These are phyloP conservation scores for Chaetophractus vellerosus DNA, from an alignment of 2,797 vertebrate genomes.

Conservation along the genomic window DNA sequence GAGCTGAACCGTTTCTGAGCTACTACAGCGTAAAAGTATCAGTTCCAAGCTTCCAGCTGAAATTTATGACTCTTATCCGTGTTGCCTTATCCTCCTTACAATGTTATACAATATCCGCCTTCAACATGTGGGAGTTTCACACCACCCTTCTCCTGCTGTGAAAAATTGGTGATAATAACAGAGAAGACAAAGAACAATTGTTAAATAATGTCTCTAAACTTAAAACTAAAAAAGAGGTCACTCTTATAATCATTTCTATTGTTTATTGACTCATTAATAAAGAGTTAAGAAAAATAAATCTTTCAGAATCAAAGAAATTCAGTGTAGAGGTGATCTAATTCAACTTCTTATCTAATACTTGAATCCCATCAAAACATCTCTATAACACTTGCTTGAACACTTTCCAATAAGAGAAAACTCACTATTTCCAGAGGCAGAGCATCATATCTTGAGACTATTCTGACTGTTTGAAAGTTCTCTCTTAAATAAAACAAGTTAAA, in stretches of 20 bases:
- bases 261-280: neutral
- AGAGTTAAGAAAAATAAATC: slow-evolving; percentile 36
- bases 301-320: slow-evolving; percentile 58
- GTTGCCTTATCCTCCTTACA: slow-evolving; percentile 51
- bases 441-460: neutral
- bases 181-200: slow-evolving; percentile 66
- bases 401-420: neutral
- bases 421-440: neutral
- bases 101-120: slow-evolving; percentile 47
- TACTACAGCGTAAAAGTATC: neutral
- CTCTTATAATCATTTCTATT: slow-evolving; percentile 55
- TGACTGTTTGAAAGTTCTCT: neutral
- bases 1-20: slow-evolving; percentile 56
- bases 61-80: slow-evolving; percentile 41
- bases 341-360: neutral
- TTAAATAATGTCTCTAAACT: slow-evolving; percentile 76
- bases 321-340: neutral
- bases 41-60: slow-evolving; percentile 52
- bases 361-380: neutral
- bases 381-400: neutral
- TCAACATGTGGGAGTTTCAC: neutral
- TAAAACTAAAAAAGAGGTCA: slow-evolving; percentile 71
- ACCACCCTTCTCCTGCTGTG: slow-evolving; percentile 64
- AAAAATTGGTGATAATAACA: slow-evolving; percentile 55
- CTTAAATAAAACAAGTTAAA: slow-evolving; percentile 50